Evolutionary conservation across 1,140 invertebrate genomes (phyloP).

Genomic region (Philotrypesis tridentata): DNA sequence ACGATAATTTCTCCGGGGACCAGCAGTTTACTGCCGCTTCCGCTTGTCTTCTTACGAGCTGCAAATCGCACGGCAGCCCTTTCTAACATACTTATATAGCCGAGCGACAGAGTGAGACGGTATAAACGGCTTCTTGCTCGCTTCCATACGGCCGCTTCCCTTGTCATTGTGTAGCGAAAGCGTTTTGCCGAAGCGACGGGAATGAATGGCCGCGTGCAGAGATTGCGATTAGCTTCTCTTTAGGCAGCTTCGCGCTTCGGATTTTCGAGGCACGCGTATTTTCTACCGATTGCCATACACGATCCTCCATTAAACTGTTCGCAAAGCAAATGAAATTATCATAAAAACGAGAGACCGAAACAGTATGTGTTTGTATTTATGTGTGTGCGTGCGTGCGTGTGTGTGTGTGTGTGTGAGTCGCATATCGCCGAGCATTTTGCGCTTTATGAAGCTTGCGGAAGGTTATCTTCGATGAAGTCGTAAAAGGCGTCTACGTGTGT

Average conservation of each 20-base stretch:
- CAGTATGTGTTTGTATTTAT: too few species aligned
- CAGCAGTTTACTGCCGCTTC: conserved; percentile 35
- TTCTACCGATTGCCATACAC: not conserved
- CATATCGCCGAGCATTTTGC: conserved; percentile 50
- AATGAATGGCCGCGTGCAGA: not conserved
- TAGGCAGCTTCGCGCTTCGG: too few species aligned
- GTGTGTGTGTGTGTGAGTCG: too few species aligned
- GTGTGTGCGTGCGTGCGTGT: too few species aligned
- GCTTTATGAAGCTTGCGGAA: conserved; percentile 47
- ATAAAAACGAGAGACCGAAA: too few species aligned
- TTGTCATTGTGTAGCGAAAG: not conserved
- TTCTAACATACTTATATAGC: conserved; percentile 23
- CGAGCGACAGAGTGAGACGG: not conserved
- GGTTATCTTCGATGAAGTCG: conserved; percentile 35
- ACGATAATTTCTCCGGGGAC: conserved; percentile 59
- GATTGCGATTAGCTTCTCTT: not conserved
- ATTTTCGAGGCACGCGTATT: not conserved
- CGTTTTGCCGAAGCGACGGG: not conserved
- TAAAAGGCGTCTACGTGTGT: conserved; percentile 6
- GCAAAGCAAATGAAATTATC: conserved; percentile 36
- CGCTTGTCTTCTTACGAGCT: conserved; percentile 34
- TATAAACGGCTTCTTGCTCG: not conserved
- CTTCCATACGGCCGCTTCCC: too few species aligned
- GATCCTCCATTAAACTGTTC: conserved; percentile 27
- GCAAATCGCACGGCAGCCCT: conserved; percentile 16